Evolutionary conservation across 2,888 invertebrate species (phyloP).

Genomic region (Coelinius sp.): DNA sequence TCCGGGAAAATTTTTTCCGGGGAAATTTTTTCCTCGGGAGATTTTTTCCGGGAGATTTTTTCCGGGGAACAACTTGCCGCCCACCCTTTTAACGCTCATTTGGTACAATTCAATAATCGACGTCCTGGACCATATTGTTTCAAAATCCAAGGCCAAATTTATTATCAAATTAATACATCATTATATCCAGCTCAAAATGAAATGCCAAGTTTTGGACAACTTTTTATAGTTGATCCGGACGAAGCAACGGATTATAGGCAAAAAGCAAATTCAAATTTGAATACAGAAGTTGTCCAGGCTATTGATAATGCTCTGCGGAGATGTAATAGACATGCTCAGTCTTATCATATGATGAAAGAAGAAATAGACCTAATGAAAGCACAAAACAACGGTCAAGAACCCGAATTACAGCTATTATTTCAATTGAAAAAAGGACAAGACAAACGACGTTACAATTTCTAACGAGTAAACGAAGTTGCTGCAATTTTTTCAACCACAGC

Average conservation of each 20-base stretch:
- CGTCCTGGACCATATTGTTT: no score
- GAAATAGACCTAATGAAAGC: conserved; percentile 31
- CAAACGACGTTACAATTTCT: conserved; percentile 45
- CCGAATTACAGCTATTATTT: conserved; percentile 43
- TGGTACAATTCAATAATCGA: conserved; percentile 38
- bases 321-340: conserved; percentile 42
- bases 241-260: conserved; percentile 40
- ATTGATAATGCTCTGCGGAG: conserved; percentile 42
- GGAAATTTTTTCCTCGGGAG: no score
- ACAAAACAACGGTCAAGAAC: conserved; percentile 13
- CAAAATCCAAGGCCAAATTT: no score
- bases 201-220: conserved; percentile 45
- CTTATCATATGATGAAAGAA: conserved; percentile 45
- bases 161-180: conserved; percentile 42
- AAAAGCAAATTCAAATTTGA: conserved; percentile 18
- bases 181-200: conserved; percentile 37
- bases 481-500: conserved; percentile 45
- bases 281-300: conserved; percentile 30
- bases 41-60: no score
- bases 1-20: no score
- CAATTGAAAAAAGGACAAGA: conserved; percentile 47
- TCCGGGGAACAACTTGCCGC: no score
- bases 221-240: conserved; percentile 44
- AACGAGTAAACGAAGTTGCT: conserved; percentile 47
- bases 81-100: conserved; percentile 47